A percentile compares a stretch with the other conserved stretches of the same genome.
Conservation (phyloP, 2,888 invertebrate species). For the Sisyra terminalis region DNA sequence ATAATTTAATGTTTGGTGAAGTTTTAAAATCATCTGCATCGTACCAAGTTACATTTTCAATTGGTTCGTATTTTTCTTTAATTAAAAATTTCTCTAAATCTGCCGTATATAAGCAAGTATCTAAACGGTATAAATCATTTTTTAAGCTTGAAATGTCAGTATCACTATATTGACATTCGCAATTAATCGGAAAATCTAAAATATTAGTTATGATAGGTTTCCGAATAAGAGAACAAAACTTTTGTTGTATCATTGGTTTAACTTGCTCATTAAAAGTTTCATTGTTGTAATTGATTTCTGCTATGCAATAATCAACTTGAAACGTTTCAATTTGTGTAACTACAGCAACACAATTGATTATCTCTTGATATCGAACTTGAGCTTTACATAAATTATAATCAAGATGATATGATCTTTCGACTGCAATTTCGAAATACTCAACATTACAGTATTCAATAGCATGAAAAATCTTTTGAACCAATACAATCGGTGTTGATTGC, state of each 20-base stretch:
- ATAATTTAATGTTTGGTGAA: too few species aligned
- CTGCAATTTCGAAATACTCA: slow-evolving; percentile 10
- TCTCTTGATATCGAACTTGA: not conserved
- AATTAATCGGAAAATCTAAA: too few species aligned
- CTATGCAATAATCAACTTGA: slow-evolving; percentile 2
- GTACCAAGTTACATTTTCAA: too few species aligned
- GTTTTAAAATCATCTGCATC: slow-evolving; percentile 10
- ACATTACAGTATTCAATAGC: slow-evolving; percentile 9
- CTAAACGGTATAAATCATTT: too few species aligned
- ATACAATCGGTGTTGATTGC: not conserved
- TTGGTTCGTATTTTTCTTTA: slow-evolving; percentile 11
- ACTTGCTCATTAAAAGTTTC: too few species aligned
- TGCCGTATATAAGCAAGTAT: not conserved
- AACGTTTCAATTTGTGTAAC: not conserved
- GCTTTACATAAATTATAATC: slow-evolving; percentile 1
- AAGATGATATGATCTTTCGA: slow-evolving; percentile 6
- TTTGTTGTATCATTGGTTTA: too few species aligned
- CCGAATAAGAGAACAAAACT: too few species aligned
- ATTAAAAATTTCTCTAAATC: not conserved
- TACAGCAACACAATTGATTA: not conserved
- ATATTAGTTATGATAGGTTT: too few species aligned
- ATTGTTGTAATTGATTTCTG: slow-evolving; percentile 1
- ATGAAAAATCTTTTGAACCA: slow-evolving; percentile 2
- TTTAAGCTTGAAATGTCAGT: too few species aligned
- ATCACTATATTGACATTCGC: too few species aligned